These are phyloP conservation scores for Candoia aspera DNA, from an alignment of 2,113 vertebrate species.

Conservation along the genomic window DNA sequence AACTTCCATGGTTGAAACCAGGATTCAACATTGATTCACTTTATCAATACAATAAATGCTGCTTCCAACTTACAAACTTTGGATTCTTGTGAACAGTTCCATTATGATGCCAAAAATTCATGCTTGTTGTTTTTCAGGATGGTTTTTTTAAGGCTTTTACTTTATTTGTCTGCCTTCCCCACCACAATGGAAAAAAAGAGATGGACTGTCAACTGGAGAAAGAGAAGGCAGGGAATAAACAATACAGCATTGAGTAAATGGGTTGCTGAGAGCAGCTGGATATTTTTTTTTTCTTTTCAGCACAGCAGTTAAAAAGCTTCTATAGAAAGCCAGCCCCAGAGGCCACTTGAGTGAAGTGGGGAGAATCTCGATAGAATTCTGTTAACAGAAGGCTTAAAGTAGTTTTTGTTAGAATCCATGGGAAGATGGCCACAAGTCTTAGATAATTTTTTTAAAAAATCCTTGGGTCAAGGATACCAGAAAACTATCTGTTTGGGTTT, in stretches of 20 bases:
- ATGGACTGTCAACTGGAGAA: neutral
- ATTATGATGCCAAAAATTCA: neutral
- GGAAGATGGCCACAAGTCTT: neutral
- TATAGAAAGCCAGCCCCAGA: conserved; percentile 16
- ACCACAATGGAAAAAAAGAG: conserved; percentile 15
- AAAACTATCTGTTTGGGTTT: neutral
- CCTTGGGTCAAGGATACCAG: too few relatives aligned
- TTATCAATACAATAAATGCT: neutral
- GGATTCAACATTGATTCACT: neutral
- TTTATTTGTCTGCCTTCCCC: neutral
- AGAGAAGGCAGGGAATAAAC: neutral
- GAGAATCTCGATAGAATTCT: conserved; percentile 3
- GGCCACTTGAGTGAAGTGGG: conserved; percentile 29
- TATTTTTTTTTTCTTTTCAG: conserved; percentile 16
- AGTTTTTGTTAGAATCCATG: neutral
- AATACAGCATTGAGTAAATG: neutral
- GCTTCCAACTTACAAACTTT: neutral
- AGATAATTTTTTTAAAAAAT: neutral
- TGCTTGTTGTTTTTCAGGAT: neutral
- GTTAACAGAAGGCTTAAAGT: neutral
- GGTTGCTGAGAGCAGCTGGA: conserved; percentile 7
- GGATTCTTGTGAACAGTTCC: neutral
- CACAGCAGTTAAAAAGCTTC: conserved; percentile 15
- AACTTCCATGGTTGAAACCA: neutral
- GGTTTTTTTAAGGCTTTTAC: neutral